A percentile compares a stretch with the other conserved stretches of the same genome.
Conservation (phyloP, 2,888 invertebrate genomes). For the Yponomeuta evonymella region DNA sequence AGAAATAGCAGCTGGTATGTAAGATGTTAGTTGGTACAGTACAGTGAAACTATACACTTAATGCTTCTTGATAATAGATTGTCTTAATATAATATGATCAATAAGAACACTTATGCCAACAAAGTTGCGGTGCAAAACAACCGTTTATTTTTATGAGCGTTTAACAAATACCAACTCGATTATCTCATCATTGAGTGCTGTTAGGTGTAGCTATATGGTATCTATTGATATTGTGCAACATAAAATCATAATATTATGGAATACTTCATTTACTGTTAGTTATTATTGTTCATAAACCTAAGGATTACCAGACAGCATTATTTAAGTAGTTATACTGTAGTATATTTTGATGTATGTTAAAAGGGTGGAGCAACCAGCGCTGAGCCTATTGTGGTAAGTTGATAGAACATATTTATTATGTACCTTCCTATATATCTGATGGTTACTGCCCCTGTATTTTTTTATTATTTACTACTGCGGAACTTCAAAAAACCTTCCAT, state of each 20-base stretch:
- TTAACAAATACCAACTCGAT: too few species aligned
- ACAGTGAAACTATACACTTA: not conserved
- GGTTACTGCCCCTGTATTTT: not conserved
- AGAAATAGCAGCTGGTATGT: constrained; percentile 49
- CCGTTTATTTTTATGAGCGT: too few species aligned
- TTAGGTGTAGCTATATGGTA: too few species aligned
- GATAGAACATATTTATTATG: constrained; percentile 22
- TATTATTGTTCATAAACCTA: too few species aligned
- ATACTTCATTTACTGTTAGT: too few species aligned
- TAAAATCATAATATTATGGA: too few species aligned
- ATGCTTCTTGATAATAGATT: too few species aligned
- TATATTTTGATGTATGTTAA: constrained; percentile 32
- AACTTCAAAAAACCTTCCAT: not conserved
- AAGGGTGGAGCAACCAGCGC: constrained; percentile 90
- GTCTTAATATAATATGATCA: too few species aligned
- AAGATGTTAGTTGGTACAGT: constrained; percentile 10
- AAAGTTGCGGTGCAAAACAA: too few species aligned
- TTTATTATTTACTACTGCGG: not conserved
- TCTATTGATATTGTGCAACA: too few species aligned
- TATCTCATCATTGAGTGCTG: too few species aligned
- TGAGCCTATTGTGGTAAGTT: constrained; percentile 97
- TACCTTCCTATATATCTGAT: not conserved
- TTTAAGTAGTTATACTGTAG: constrained; percentile 16
- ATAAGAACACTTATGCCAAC: too few species aligned
- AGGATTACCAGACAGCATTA: not conserved